Conservation (phyloP, 2,113 vertebrate species). For the Sakesphorus luctuosus region DNA sequence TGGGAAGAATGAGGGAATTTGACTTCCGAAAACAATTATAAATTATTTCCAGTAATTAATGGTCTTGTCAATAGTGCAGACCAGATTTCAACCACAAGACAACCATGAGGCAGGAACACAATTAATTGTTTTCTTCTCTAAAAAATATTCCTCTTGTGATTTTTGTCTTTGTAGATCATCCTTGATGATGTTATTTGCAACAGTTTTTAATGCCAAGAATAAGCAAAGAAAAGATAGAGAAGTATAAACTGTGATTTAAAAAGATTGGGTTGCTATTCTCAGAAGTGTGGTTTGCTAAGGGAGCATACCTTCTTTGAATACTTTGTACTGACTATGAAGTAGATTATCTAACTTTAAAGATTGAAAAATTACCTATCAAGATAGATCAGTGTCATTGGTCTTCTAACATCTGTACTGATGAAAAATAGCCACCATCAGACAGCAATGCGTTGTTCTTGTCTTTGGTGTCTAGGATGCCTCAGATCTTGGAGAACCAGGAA, state of each 20-base stretch:
- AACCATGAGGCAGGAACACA: not conserved
- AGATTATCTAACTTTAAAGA: not conserved
- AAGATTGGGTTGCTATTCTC: not conserved
- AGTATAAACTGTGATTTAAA: not conserved
- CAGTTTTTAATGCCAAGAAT: not conserved
- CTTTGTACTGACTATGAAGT: not conserved
- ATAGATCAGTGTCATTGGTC: not conserved
- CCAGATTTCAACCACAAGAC: not conserved
- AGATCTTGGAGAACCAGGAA: not conserved
- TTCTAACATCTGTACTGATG: fast-evolving
- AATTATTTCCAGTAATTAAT: not conserved
- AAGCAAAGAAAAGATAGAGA: not conserved
- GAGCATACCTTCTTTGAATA: not conserved
- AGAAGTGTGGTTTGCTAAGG: not conserved
- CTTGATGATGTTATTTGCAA: not conserved
- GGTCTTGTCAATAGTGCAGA: not conserved
- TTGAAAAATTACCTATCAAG: not conserved
- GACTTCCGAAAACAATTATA: not conserved
- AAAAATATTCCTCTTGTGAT: not conserved
- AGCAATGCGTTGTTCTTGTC: not conserved
- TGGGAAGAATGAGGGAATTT: not conserved
- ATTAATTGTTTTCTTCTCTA: not conserved
- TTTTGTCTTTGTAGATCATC: not conserved
- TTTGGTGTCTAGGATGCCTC: not conserved
- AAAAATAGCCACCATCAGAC: not conserved